Base-by-base conservation (phyloP, 2,888 invertebrate species). In the Papilio demoleus region DNA sequence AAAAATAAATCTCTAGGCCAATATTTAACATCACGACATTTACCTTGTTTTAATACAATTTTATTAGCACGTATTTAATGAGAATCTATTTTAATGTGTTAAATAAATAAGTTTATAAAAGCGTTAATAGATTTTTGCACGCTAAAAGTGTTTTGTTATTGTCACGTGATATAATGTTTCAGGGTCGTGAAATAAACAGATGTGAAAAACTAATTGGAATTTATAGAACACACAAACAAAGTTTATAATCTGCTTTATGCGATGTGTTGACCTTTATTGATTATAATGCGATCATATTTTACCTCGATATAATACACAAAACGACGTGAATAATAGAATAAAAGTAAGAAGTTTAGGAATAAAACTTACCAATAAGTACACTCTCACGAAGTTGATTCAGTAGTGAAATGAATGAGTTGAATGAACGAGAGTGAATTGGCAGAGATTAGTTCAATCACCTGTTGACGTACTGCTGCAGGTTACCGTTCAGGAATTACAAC, bases 161-260 rank as follows among this genome's bases (percentile, higher is more conserved):
- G 75, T 86, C 83, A 83, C 83, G 81, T 85, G 81, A 69, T 59
- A 72, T 73, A 75, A 76, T 81, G 73, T 77, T 79, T 84, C 81
- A 83, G 74, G 83, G 81, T 68, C 81, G 72, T 50, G 31, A 79
- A 81, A 77, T 77, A 78, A 81, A 81, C 79, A 81, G 68, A 78
- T 77, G 77, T 68, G 68, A 65, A 72, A 71, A 72, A 59, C 62
- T 56, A 68, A 70, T 68, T 60, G 42, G 38, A 70, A 45, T 71
- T 38, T 4, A 47, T 31, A 27, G 42, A 50, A 56, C 31, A 40
- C 36, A 31, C 14, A 14, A 62, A 47, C 45, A 47, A 42, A 47
- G 27, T 27, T 27, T 27, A 53, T 53, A 12, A 27, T 27, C 14
- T 53, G 27, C 6, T 53, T 27, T 14, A 27, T 14, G 27, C n/a